Conservation (phyloP, 2,888 invertebrate species). For the Glomeris marginata region DNA sequence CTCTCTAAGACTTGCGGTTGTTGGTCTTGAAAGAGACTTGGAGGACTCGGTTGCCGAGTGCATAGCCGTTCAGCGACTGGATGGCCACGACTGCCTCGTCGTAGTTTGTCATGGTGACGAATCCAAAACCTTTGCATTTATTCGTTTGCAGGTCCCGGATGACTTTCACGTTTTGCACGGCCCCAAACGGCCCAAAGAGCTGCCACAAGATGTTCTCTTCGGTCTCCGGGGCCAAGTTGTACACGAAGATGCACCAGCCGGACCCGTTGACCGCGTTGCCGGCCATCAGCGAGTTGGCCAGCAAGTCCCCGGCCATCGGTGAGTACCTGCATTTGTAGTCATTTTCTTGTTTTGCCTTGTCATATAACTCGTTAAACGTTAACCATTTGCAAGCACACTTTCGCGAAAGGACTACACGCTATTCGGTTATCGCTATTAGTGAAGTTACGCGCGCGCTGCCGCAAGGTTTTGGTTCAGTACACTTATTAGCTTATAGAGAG, state of each 20-base stretch:
- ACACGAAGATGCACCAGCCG: constrained; percentile 86
- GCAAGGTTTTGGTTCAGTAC: too few relatives aligned
- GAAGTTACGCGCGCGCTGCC: too few relatives aligned
- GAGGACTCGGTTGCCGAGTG: constrained; percentile 83
- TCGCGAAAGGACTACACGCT: too few relatives aligned
- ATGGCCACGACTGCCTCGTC: constrained; percentile 94
- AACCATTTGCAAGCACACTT: too few relatives aligned
- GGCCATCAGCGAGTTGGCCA: constrained; percentile 63
- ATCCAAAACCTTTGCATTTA: constrained; percentile 97
- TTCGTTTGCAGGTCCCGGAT: constrained; percentile 88
- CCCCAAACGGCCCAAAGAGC: constrained; percentile 92
- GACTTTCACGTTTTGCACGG: constrained; percentile 93
- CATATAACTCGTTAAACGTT: too few relatives aligned
- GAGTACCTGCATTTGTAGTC: constrained; percentile 43
- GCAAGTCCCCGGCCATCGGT: constrained; percentile 58
- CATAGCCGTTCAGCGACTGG: constrained; percentile 90
- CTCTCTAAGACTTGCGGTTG: constrained; percentile 32
- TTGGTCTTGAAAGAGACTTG: constrained; percentile 91
- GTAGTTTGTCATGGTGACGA: constrained; percentile 97
- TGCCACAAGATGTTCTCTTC: constrained; percentile 87
- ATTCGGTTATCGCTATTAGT: too few relatives aligned
- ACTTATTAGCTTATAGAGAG: too few relatives aligned
- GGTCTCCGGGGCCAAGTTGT: constrained; percentile 80
- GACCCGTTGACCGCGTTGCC: constrained; percentile 64
- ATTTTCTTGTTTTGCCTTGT: too few relatives aligned